These are phyloP conservation scores for Mylabris sibirica DNA, from an alignment of 2,888 invertebrate genomes.

Conservation along the genomic window DNA sequence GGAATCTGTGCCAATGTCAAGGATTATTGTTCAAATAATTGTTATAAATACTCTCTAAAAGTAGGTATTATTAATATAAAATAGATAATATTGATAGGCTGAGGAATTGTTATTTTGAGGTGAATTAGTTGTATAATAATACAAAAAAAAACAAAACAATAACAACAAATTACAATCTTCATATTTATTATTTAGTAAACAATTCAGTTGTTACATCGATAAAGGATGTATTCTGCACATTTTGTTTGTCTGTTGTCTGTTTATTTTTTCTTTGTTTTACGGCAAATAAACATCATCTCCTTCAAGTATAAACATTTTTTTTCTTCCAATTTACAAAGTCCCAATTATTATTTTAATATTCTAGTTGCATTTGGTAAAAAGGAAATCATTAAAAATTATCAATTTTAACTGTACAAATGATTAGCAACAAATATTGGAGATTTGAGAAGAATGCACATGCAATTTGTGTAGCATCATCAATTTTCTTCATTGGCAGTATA, in stretches of 20 bases:
- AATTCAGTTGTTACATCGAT: conserved; percentile 57
- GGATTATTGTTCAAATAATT: conserved; percentile 18
- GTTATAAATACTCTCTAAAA: background rate
- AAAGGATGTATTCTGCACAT: conserved; percentile 53
- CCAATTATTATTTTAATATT: too few relatives aligned
- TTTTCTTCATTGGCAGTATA: conserved; percentile 38
- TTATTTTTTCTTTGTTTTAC: conserved; percentile 36
- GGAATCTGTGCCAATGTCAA: conserved; percentile 28
- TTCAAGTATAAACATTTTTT: too few relatives aligned
- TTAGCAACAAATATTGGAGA: conserved; percentile 26
- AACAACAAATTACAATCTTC: conserved; percentile 28
- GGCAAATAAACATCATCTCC: conserved; percentile 38
- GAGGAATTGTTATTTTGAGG: background rate
- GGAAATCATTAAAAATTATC: too few relatives aligned
- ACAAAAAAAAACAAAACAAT: too few relatives aligned
- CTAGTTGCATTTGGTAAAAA: too few relatives aligned
- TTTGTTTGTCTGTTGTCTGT: background rate
- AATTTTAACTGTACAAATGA: too few relatives aligned
- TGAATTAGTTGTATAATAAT: background rate
- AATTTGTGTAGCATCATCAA: conserved; percentile 19
- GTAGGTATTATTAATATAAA: too few relatives aligned
- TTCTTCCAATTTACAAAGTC: too few relatives aligned
- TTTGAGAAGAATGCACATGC: conserved; percentile 7
- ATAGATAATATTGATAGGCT: background rate
- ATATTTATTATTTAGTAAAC: conserved; percentile 53